Conservation (phyloP, 2,113 vertebrate genomes). For the Bos javanicus region DNA sequence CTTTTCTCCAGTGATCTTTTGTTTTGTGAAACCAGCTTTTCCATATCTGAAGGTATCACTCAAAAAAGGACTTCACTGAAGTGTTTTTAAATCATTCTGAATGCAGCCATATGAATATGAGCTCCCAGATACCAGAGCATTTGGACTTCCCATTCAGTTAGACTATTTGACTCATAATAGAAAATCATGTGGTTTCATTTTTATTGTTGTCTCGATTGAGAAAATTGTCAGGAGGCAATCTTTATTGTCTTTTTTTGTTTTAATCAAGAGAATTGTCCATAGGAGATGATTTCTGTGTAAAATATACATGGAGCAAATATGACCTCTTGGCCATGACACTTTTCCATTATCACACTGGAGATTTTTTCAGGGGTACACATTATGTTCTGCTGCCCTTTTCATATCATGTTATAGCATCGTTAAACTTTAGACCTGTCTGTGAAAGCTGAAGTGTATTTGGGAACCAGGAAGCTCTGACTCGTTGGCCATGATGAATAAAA, state of each 20-base stretch:
- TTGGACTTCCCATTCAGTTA: neutral
- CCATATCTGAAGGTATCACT: neutral
- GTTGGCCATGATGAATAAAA: neutral
- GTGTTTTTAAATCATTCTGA: neutral
- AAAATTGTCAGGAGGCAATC: neutral
- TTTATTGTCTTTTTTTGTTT: neutral
- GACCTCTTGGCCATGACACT: neutral
- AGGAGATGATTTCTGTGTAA: neutral
- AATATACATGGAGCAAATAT: neutral
- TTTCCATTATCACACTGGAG: neutral
- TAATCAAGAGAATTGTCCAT: neutral
- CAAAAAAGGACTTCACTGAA: neutral
- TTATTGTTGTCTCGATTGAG: neutral
- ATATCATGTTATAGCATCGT: neutral
- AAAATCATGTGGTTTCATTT: neutral
- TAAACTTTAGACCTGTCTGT: neutral
- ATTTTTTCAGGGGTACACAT: neutral
- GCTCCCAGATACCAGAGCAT: neutral
- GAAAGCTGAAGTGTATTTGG: neutral
- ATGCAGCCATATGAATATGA: neutral
- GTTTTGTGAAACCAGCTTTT: slow-evolving; percentile 3
- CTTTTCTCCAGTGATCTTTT: neutral
- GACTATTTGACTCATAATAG: neutral
- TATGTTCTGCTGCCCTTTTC: neutral
- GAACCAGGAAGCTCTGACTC: neutral